Evolutionary conservation across 1,140 invertebrate genomes (phyloP).

Genomic region (Megalonaias nervosa): DNA sequence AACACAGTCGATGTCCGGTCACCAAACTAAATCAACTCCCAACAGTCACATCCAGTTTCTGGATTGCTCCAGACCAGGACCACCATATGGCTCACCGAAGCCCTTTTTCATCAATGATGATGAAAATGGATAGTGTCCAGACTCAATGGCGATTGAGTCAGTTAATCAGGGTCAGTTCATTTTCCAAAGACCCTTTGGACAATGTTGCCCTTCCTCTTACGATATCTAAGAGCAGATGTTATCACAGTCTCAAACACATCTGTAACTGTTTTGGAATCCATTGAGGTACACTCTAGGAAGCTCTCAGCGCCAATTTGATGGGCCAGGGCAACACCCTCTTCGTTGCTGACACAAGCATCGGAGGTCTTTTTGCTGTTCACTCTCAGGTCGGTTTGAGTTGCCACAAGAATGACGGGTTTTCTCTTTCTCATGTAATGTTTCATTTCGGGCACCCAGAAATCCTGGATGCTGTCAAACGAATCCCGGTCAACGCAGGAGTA

Average conservation of each 20-base stretch:
- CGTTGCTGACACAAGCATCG: constrained; percentile 2
- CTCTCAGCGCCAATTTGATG: constrained; percentile 28
- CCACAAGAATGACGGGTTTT: constrained; percentile 29
- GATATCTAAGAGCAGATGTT: constrained; percentile 19
- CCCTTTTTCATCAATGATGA: too few relatives aligned
- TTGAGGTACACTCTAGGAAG: constrained; percentile 25
- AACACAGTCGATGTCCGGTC: too few relatives aligned
- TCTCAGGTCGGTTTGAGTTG: constrained; percentile 32
- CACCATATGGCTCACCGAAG: too few relatives aligned
- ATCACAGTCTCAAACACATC: constrained; percentile 32
- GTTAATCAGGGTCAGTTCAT: background rate
- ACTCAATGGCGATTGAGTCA: too few relatives aligned
- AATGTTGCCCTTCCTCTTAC: constrained; percentile 26
- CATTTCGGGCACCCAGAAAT: constrained; percentile 80
- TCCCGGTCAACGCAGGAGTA: constrained; percentile 99
- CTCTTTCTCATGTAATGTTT: constrained; percentile 56
- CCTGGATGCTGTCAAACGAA: constrained; percentile 97
- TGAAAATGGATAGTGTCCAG: too few relatives aligned
- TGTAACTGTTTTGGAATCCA: constrained; percentile 19
- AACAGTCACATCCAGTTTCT: too few relatives aligned
- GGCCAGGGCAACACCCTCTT: constrained; percentile 19
- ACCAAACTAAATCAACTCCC: too few relatives aligned
- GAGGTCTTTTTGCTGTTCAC: background rate
- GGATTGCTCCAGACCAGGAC: too few relatives aligned
- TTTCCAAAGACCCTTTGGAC: constrained; percentile 30